Conservation (phyloP, 2,797 vertebrate species). For the Sebastes oblongus region DNA sequence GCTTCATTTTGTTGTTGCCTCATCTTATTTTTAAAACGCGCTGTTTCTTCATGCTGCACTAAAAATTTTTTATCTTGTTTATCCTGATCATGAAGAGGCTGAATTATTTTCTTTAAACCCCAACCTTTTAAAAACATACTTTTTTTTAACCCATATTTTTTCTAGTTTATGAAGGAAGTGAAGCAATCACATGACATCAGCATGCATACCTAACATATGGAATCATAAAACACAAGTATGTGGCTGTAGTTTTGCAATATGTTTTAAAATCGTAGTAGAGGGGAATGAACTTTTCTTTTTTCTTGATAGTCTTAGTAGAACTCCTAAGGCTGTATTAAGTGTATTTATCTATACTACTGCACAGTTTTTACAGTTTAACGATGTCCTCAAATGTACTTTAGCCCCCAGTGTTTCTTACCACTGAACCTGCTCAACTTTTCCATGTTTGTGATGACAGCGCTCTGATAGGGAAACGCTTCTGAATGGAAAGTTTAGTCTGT, state of each 20-base stretch:
- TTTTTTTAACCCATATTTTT: neutral
- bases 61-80: neutral
- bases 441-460: slow-evolving; percentile 48
- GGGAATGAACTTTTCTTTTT: neutral
- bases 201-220: neutral
- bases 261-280: neutral
- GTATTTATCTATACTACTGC: slow-evolving; percentile 11
- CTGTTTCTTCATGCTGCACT: neutral
- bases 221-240: slow-evolving; percentile 6
- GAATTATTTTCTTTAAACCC: neutral
- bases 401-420: slow-evolving; percentile 38
- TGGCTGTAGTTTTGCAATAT: neutral
- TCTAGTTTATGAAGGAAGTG: neutral
- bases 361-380: slow-evolving; percentile 22
- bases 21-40: slow-evolving; percentile 5
- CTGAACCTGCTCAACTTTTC: slow-evolving; percentile 58
- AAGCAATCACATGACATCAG: neutral
- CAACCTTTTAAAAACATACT: neutral
- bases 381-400: slow-evolving; percentile 23
- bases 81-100: neutral
- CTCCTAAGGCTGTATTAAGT: neutral
- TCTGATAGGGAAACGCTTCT: slow-evolving; percentile 60
- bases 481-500: slow-evolving; percentile 73
- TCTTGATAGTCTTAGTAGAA: neutral
- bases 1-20: slow-evolving; percentile 24